phyloP scores from a whole-genome alignment of 2,797 vertebrate species.

The Gephyroberyx darwinii region DNA sequence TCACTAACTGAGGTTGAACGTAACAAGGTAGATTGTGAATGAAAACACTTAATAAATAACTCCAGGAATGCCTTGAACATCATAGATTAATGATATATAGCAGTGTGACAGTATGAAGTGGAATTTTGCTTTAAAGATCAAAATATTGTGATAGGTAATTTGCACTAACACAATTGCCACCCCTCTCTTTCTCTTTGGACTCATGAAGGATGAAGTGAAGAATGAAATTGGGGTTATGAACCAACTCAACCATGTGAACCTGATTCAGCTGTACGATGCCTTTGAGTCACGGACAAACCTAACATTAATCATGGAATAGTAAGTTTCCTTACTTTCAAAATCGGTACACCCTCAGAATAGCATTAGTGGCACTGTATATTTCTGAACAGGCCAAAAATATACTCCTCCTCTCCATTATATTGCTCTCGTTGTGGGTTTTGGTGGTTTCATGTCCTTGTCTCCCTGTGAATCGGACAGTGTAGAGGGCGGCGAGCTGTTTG shows the following conservation, averaged over 20 bases:
- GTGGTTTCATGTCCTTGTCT: background rate
- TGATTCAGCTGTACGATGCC: slow-evolving; percentile 91
- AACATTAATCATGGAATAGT: slow-evolving; percentile 91
- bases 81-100: too few species aligned
- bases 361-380: too few species aligned
- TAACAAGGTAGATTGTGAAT: too few species aligned
- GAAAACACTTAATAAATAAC: too few species aligned
- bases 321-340: slow-evolving; percentile 61
- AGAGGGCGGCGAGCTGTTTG: slow-evolving; percentile 89
- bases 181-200: background rate
- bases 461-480: slow-evolving; percentile 75
- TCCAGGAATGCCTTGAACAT: too few species aligned
- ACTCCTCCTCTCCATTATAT: too few species aligned
- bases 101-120: too few species aligned
- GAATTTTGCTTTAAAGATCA: too few species aligned
- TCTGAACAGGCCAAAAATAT: too few species aligned
- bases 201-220: slow-evolving; percentile 86
- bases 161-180: background rate
- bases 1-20: too few species aligned
- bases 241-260: slow-evolving; percentile 87
- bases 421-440: too few species aligned
- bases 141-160: background rate
- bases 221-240: slow-evolving; percentile 92
- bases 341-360: too few species aligned
- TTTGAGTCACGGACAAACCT: slow-evolving; percentile 87